Evolutionary conservation across 1,140 invertebrate genomes (phyloP), one percentile per base, ranked within the genome.

Genomic region (Gryon sp.): DNA sequence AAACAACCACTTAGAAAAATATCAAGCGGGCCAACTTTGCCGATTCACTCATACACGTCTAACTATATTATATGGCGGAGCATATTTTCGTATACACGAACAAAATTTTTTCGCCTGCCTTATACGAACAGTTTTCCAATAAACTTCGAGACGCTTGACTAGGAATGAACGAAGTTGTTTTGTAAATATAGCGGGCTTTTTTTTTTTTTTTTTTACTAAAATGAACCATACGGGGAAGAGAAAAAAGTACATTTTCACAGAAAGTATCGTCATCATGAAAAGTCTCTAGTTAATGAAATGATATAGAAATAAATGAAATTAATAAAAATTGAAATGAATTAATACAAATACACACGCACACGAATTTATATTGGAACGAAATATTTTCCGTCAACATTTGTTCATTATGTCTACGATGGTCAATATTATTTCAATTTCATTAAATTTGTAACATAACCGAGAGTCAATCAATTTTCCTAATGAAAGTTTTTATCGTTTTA

Each of bases 1-100:
- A 12, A 48, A 41, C 32, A 22, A 18, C 52, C 53, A 50, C 53
- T 70, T 59, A 50, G 66, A 57, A 70, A 70, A 70, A 70, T 45
- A 45, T 18, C 40, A 41, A 68, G 52, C 26, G n/a, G 2, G 12
- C 14, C 7, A 11, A 69, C 32, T 57, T 69, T 70, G 14, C 53
- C 15, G 20, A 15, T 48, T 43, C 11, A 16, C 16, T 12, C 36
- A 41, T 14, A 50, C 18, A 7, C 46, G 19, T 24, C 18, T 55
- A 38, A 52, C 63, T 38, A 20, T 55, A 66, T 55, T 45, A 55
- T 66, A 66, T 26, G 41, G 26, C 11, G 14, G 16, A 12, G 26
- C 55, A 63, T 73, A 74, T 65, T 74, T 73, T 48, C 50, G 41
- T 50, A 34, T 36, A 63, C 15, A 57, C 18, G 26, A 16, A 38